Conservation (phyloP, 2,113 vertebrate species). For the Callocephalon fimbriatum region DNA sequence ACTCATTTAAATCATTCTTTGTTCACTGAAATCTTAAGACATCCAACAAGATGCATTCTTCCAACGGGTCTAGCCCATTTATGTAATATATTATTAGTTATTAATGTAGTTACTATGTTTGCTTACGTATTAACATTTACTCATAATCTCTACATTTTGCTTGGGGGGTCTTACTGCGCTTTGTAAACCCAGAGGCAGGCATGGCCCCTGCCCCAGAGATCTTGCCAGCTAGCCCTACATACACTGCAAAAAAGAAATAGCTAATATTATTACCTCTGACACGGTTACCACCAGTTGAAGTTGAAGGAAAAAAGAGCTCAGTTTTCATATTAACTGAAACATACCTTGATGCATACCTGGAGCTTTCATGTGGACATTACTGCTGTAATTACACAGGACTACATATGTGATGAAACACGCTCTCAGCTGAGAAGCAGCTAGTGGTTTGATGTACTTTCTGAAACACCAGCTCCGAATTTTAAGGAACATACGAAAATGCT, state of each 20-base stretch:
- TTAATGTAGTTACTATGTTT: neutral
- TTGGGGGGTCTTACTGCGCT: neutral
- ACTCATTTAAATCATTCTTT: neutral
- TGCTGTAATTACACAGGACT: neutral
- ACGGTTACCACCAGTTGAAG: neutral
- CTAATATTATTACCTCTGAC: neutral
- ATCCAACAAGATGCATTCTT: neutral
- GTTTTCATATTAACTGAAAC: neutral
- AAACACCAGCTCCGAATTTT: neutral
- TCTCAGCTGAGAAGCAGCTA: neutral
- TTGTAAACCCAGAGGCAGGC: neutral
- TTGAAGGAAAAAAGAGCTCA: neutral
- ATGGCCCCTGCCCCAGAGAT: accelerated
- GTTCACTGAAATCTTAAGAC: neutral
- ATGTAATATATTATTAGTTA: neutral
- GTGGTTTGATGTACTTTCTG: neutral
- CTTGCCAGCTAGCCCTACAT: neutral
- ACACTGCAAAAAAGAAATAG: neutral
- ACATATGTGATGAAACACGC: neutral
- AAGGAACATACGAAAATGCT: neutral
- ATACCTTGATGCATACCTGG: neutral
- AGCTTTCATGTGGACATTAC: neutral
- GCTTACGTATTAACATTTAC: neutral
- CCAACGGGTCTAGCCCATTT: neutral
- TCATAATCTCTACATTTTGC: neutral